phyloP scores from a whole-genome alignment of 2,113 vertebrate genomes.

The Antidorcas marsupialis region DNA sequence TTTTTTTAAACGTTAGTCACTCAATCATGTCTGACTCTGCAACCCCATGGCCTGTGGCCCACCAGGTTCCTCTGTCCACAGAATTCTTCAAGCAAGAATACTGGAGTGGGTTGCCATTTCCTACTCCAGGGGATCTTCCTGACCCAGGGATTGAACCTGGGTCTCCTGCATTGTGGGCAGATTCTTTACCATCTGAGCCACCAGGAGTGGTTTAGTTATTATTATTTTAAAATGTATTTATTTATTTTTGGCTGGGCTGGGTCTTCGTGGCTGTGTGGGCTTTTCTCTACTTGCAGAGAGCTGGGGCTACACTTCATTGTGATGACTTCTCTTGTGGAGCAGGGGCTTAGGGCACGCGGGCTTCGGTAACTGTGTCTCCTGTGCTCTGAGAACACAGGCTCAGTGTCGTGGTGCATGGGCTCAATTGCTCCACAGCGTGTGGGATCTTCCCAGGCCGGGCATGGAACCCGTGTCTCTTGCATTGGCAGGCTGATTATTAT shows the following conservation, averaged over 20 bases:
- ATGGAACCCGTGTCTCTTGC: not conserved
- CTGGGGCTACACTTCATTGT: not conserved
- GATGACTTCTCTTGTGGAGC: not conserved
- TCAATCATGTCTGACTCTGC: not conserved
- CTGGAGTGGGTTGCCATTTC: not conserved
- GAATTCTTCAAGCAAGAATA: not conserved
- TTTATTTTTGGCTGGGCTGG: not conserved
- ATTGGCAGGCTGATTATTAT: not conserved
- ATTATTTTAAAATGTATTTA: not conserved
- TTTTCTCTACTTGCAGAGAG: not conserved
- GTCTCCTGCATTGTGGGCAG: not conserved
- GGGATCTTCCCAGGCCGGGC: not conserved
- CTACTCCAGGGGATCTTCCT: not conserved
- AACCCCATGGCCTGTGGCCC: not conserved
- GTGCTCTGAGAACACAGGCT: not conserved
- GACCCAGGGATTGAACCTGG: not conserved
- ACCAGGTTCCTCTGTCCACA: not conserved
- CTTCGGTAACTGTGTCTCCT: not conserved
- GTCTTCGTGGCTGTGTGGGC: not conserved
- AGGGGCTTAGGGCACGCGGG: rapidly evolving
- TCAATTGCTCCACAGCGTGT: not conserved
- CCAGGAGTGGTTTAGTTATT: not conserved
- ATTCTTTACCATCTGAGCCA: not conserved
- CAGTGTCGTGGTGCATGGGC: not conserved
- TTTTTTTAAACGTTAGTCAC: not conserved